Percentiles rank a stretch among this genome's conserved stretches.
phyloP scores from a whole-genome alignment of 64 coral and sea anemone species.

The Cladopsammia gracilis region DNA sequence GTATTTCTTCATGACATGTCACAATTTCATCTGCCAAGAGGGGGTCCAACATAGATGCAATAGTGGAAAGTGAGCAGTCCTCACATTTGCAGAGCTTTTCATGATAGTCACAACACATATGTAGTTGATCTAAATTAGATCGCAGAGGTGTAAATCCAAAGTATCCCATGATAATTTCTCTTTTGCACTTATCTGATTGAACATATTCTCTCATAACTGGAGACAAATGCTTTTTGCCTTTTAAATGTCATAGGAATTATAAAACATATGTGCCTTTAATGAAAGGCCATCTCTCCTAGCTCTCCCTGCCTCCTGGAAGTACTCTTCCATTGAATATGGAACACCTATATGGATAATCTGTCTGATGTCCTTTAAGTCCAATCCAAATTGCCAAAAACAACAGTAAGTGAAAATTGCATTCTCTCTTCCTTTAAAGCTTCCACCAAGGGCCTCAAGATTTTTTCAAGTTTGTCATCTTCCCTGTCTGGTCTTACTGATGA shows the following conservation, averaged over 20 bases:
- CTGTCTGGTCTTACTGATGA: too few species aligned
- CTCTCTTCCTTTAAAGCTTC: too few species aligned
- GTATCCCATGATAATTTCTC: too few species aligned
- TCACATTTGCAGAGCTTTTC: slow-evolving; percentile 23
- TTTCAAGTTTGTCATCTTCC: too few species aligned
- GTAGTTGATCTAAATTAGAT: background rate
- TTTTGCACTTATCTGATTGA: slow-evolving; percentile 6
- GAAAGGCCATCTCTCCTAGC: slow-evolving; percentile 37
- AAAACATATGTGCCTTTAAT: slow-evolving; percentile 15
- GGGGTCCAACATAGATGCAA: slow-evolving; percentile 8
- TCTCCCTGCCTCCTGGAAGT: slow-evolving; percentile 43
- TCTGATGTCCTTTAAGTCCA: slow-evolving; percentile 47
- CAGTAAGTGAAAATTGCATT: too few species aligned
- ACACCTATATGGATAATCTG: slow-evolving; percentile 38
- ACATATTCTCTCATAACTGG: slow-evolving; percentile 44
- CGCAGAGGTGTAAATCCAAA: slow-evolving; percentile 31
- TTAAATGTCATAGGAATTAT: slow-evolving; percentile 50
- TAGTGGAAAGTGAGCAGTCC: background rate
- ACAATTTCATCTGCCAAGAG: background rate
- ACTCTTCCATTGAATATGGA: slow-evolving; percentile 36
- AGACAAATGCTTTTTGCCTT: slow-evolving; percentile 48
- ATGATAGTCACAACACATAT: slow-evolving; percentile 48
- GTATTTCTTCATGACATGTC: background rate
- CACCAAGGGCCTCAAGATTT: too few species aligned
- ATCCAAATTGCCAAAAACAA: background rate